Percentiles rank a stretch among this genome's conserved stretches.
These are phyloP conservation scores for Drosophila suboccidentalis DNA, from an alignment of 2,888 invertebrate genomes.

Conservation along the genomic window DNA sequence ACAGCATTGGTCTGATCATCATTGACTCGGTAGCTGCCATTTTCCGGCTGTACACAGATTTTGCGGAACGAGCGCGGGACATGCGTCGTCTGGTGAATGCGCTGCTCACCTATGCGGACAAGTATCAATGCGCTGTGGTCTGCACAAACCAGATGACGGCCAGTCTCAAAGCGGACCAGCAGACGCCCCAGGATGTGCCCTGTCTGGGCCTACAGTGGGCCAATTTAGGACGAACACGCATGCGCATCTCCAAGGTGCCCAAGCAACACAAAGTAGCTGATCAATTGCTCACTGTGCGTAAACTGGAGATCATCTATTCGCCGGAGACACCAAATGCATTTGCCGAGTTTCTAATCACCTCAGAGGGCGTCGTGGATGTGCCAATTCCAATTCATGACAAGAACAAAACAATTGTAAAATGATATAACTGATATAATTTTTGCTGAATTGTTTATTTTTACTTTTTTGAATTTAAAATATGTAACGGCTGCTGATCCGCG, in stretches of 20 bases:
- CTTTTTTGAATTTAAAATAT: slow-evolving; percentile 67
- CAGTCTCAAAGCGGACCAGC: slow-evolving; percentile 9
- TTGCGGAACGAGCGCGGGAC: slow-evolving; percentile 86
- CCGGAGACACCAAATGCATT: slow-evolving; percentile 87
- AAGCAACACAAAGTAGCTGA: slow-evolving; percentile 76
- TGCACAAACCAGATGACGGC: slow-evolving; percentile 91
- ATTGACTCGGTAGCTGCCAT: slow-evolving; percentile 92
- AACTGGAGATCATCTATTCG: slow-evolving; percentile 87
- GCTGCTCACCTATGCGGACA: slow-evolving; percentile 87
- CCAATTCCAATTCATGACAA: slow-evolving; percentile 39
- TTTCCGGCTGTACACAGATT: slow-evolving; percentile 87
- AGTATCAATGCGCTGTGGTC: slow-evolving; percentile 88
- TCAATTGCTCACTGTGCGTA: slow-evolving; percentile 79
- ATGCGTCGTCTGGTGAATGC: slow-evolving; percentile 87
- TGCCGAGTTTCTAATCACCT: slow-evolving; percentile 86
- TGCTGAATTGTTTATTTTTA: slow-evolving; percentile 60
- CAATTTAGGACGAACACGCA: slow-evolving; percentile 88
- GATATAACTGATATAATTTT: slow-evolving; percentile 21
- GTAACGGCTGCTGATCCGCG: slow-evolving; percentile 40
- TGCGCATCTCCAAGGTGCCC: slow-evolving; percentile 86
- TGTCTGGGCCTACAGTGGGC: slow-evolving; percentile 90
- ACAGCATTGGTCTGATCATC: slow-evolving; percentile 88
- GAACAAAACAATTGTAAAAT: slow-evolving; percentile 4
- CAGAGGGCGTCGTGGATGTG: slow-evolving; percentile 84
- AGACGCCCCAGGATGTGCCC: slow-evolving; percentile 85